These are phyloP conservation scores for Monoplex corrugatus DNA, from an alignment of 2,888 invertebrate genomes.

Conservation along the genomic window DNA sequence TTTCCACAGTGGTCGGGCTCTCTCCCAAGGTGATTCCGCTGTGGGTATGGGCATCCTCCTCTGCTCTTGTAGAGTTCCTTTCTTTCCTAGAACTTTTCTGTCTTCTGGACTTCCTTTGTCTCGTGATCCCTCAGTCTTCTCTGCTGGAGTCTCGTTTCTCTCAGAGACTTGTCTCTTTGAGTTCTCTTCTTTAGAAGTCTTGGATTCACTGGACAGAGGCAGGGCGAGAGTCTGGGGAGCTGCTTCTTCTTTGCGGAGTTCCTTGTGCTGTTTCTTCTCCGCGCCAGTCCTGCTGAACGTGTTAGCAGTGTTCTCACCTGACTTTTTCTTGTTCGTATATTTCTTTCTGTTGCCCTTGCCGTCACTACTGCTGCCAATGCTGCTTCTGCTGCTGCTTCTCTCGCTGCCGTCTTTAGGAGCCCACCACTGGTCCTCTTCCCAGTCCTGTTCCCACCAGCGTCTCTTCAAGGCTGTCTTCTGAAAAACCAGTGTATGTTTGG, in stretches of 20 bases:
- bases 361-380: neutral
- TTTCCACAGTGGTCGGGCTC: neutral
- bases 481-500: too few relatives aligned
- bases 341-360: neutral
- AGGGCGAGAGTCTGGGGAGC: too few relatives aligned
- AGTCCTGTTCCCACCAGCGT: slow-evolving; percentile 54
- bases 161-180: neutral
- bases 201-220: neutral
- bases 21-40: slow-evolving; percentile 32
- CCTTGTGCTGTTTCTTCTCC: neutral
- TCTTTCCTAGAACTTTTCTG: neutral
- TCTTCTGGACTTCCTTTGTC: neutral
- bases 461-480: slow-evolving; percentile 47
- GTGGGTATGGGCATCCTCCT: neutral
- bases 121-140: neutral
- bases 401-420: slow-evolving; percentile 23
- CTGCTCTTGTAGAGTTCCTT: neutral
- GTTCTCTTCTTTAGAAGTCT: neutral
- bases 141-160: too few relatives aligned
- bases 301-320: slow-evolving; percentile 41
- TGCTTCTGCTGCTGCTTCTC: slow-evolving; percentile 37
- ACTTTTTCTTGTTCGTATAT: slow-evolving; percentile 16
- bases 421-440: slow-evolving; percentile 56
- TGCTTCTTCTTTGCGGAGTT: neutral
- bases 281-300: neutral